Percentiles rank a stretch among this genome's conserved stretches.
Evolutionary conservation across 2,113 vertebrate species (phyloP).

Genomic region (Poecilia latipinna): DNA sequence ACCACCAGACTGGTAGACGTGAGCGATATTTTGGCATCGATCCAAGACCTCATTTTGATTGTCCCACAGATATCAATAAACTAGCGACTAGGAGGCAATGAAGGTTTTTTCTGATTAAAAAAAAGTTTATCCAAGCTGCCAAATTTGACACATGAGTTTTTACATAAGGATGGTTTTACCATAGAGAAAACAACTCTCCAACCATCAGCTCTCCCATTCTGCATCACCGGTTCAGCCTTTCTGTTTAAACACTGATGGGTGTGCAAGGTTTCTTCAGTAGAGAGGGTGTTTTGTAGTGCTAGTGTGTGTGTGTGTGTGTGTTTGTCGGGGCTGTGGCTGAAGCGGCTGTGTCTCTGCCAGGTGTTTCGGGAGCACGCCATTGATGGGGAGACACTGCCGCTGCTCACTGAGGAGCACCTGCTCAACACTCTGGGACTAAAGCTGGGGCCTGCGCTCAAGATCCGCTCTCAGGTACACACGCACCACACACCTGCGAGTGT

Average conservation of each 20-base stretch:
- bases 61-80: too few species aligned
- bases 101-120: too few species aligned
- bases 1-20: too few species aligned
- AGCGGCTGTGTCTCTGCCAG: constrained; percentile 80
- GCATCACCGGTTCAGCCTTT: not conserved
- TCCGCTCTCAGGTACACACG: constrained; percentile 92
- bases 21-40: too few species aligned
- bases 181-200: not conserved
- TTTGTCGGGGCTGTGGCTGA: constrained; percentile 73
- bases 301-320: constrained; percentile 29
- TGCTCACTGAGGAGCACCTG: constrained; percentile 95
- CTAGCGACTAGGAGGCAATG: too few species aligned
- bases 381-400: constrained; percentile 94
- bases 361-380: constrained; percentile 97
- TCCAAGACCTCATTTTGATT: too few species aligned
- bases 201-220: not conserved
- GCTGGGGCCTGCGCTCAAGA: constrained; percentile 95
- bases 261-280: constrained; percentile 30
- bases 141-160: not conserved
- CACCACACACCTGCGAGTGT: constrained; percentile 57
- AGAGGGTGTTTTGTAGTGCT: constrained; percentile 27
- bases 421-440: constrained; percentile 97
- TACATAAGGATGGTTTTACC: not conserved
- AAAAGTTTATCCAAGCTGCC: not conserved
- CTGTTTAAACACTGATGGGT: not conserved